Conservation (phyloP, 1,140 invertebrate genomes). For the Hylaeus volcanicus region DNA sequence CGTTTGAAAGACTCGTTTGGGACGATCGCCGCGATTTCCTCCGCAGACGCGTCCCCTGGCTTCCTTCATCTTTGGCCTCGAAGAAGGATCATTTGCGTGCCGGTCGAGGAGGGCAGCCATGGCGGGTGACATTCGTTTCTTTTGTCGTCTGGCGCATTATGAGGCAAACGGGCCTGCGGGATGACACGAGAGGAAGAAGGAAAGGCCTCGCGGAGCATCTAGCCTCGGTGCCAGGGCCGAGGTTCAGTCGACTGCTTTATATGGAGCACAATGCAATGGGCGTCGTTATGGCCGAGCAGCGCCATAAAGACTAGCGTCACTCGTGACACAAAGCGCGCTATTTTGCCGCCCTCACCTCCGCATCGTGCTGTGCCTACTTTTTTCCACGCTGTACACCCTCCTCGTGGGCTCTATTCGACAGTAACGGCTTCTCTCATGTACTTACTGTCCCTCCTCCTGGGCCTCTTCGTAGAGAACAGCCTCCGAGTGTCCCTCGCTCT, state of each 20-base stretch:
- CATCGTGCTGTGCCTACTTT: conserved; percentile 41
- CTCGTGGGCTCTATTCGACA: conserved; percentile 21
- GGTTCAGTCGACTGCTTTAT: conserved; percentile 56
- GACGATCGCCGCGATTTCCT: conserved; percentile 29
- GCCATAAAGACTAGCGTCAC: conserved; percentile 66
- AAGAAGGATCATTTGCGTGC: conserved; percentile 24
- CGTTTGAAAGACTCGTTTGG: conserved; percentile 14
- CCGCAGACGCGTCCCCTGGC: conserved; percentile 14
- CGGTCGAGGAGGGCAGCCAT: conserved; percentile 4
- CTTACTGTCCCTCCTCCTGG: conserved; percentile 3
- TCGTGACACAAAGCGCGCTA: conserved; percentile 65
- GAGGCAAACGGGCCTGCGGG: conserved; percentile 40
- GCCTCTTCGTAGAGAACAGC: conserved; percentile 13
- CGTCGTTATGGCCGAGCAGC: conserved; percentile 67
- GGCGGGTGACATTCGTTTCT: conserved; percentile 59
- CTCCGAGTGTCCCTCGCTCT: conserved; percentile 18
- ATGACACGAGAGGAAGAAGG: conserved; percentile 11
- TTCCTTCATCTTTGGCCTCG: conserved; percentile 4
- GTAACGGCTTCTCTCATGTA: conserved; percentile 28
- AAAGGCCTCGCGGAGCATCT: conserved; percentile 14
- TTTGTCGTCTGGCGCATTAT: conserved; percentile 62
- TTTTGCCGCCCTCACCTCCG: conserved; percentile 59
- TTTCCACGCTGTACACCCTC: conserved; percentile 17
- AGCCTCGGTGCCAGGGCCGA: conserved; percentile 53
- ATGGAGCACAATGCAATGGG: conserved; percentile 64